Conservation (phyloP, 2,113 vertebrate genomes). For the Macrotis lagotis region DNA sequence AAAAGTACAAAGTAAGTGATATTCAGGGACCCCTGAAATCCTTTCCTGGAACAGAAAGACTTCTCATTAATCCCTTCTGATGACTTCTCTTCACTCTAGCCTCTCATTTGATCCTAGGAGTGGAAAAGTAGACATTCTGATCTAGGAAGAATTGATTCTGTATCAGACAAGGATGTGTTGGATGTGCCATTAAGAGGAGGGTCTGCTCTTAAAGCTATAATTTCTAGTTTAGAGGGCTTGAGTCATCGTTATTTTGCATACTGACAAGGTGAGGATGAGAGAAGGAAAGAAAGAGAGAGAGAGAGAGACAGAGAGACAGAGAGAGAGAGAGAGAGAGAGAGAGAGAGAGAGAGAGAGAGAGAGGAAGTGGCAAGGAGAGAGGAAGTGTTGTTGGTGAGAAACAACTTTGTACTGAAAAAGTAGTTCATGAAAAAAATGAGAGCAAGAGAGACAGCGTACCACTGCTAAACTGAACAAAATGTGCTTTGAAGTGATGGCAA, state of each 20-base stretch:
- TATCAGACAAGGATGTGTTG: not conserved
- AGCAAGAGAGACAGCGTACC: not conserved
- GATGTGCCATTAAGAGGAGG: not conserved
- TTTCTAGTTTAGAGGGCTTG: not conserved
- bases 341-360: not conserved
- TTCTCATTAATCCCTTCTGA: not conserved
- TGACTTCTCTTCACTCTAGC: not conserved
- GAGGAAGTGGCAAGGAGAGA: conserved; percentile 24
- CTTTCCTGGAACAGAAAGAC: not conserved
- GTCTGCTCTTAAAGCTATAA: not conserved
- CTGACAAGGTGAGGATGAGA: not conserved
- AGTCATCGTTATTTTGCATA: not conserved
- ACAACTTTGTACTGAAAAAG: not conserved
- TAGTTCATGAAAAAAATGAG: conserved; percentile 16
- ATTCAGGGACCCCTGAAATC: not conserved
- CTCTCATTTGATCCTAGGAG: not conserved
- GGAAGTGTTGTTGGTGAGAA: conserved; percentile 18
- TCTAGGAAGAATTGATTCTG: conserved; percentile 21
- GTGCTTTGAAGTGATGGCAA: not conserved
- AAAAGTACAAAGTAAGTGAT: not conserved
- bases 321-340: too few species aligned
- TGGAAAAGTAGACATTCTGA: conserved; percentile 23
- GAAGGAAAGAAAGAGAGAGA: too few species aligned
- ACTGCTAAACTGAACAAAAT: not conserved
- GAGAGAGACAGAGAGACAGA: too few species aligned